phyloP scores from a whole-genome alignment of 2,113 vertebrate species.

The Tenebrosternarchus preto region DNA sequence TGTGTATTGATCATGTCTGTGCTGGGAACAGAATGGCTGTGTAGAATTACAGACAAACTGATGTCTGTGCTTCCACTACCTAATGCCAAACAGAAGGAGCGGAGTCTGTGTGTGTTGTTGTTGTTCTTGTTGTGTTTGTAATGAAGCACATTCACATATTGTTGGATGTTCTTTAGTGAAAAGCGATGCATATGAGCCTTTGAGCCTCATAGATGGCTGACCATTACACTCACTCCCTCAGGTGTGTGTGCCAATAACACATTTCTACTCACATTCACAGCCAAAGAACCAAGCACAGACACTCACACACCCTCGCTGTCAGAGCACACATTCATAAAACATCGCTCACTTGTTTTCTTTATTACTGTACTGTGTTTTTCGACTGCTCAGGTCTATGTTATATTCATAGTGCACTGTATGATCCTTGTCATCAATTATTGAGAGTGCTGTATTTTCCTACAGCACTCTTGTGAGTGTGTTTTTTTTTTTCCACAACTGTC shows the following conservation, averaged over 20 bases:
- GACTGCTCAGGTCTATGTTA: conserved; percentile 4
- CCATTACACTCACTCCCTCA: background rate
- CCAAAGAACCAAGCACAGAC: background rate
- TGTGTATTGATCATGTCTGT: conserved; percentile 12
- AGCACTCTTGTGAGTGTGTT: background rate
- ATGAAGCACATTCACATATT: background rate
- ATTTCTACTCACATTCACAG: conserved; percentile 4
- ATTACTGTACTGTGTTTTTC: background rate
- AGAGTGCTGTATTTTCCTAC: conserved; percentile 5
- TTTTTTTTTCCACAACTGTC: conserved; percentile 3
- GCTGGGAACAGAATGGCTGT: conserved; percentile 43
- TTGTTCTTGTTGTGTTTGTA: conserved; percentile 34
- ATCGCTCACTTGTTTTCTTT: conserved; percentile 22
- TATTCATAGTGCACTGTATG: conserved; percentile 19
- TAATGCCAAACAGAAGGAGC: conserved; percentile 22
- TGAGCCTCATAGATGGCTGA: background rate
- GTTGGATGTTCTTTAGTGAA: background rate
- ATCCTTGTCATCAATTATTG: conserved; percentile 23
- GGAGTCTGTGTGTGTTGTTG: conserved; percentile 22
- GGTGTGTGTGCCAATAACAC: conserved; percentile 4
- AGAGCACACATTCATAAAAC: conserved; percentile 18
- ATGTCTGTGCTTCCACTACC: conserved; percentile 26
- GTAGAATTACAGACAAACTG: conserved; percentile 51
- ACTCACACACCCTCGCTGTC: conserved; percentile 8
- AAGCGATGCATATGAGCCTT: background rate